Base-by-base conservation (phyloP, 2,113 vertebrate species). In the Cygnus atratus region DNA sequence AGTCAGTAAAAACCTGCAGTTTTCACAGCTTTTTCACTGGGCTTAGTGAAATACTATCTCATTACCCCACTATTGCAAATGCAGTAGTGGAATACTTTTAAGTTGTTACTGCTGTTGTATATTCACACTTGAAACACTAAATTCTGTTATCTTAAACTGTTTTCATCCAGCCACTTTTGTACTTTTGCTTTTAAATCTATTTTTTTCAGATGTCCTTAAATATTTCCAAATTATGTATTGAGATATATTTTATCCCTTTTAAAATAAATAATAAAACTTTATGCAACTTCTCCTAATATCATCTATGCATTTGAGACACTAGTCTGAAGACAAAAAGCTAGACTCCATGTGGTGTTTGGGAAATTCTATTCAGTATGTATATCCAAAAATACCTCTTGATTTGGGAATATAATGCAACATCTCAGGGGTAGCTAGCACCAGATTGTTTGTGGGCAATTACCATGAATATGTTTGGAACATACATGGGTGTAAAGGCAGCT, bases 51-150 rank as follows among this genome's bases (percentile, higher is more conserved):
- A 62, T 87, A 87, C 37, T 75, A 43, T 66, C 72, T 79, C 43
- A 77, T 59, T 77, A 54, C 54, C 63, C 54, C 35, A n/a, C 46
- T 61, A 57, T n/a, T 91, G 81, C 13, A 3, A 43, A 33, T 68
- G 70, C 95, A 84, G 4, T 46, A 83, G 71, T 65, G 50, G 59
- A 85, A 76, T 68, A 88, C 52, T 44, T 41, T 95, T 50, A 91
- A 72, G 61, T 62, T 85, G 66, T 90, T 91, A 13, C 90, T 75
- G 77, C 92, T 96, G 75, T 96, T 88, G 50, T 63, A 55, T 76
- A 44, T 71, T 95, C 92, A 96, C 92, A 87, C 83, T 91, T 17
- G 4, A 96, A 97, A 98, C 97, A 98, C 98, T 98, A 98, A 97
- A 91, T 94, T 63, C 90, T 95, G 57, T 94, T 62, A 87, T 44